Base-by-base conservation (phyloP, 2,888 invertebrate species). In the Andrena hattorfiana region DNA sequence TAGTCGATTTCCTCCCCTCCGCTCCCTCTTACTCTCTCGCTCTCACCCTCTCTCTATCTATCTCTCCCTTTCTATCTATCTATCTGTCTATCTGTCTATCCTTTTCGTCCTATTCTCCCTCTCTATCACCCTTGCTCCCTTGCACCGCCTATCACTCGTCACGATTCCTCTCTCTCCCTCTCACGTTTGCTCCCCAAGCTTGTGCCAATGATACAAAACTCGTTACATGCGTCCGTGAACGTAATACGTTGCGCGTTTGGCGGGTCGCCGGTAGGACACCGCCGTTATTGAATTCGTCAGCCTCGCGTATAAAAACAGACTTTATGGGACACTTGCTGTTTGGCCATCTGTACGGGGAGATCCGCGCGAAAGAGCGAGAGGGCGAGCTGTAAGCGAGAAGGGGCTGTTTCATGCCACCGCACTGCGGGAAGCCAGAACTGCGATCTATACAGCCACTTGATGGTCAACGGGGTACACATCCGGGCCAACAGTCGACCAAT, bases 231-330 rank as follows among this genome's bases (percentile, higher is more conserved):
- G 86, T 88, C 81, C 89, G 86, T 89, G 88, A 86, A 88, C 85
- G 88, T 88, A 86, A 85, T 87, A 90, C 87, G 84, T 77, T 80
- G 76, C 85, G 81, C 83, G 86, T 89, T 86, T 81, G 84, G 84
- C 85, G 26, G 77, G 83, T 79, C 83, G 80, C 79, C 81, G 80
- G 80, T 30, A 77, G 72, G 68, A 78, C 83, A 78, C 77, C 83
- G 81, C 84, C 85, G 86, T 92, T 92, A 93, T 93, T 93, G 91
- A 93, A 93, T 93, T 92, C 92, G 90, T 90, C 92, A 89, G 85
- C 86, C 85, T 88, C 85, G 84, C 87, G 85, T 89, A 90, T 90
- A 90, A 92, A 92, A 91, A 90, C 90, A 90, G 86, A 89, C 88
- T 93, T 92, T 93, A 93, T 89, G 90, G 91, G 92, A 91, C 91